Evolutionary conservation across 1,140 invertebrate species (phyloP), one percentile per base, ranked within the genome.

Genomic region (Nasonia longicornis): DNA sequence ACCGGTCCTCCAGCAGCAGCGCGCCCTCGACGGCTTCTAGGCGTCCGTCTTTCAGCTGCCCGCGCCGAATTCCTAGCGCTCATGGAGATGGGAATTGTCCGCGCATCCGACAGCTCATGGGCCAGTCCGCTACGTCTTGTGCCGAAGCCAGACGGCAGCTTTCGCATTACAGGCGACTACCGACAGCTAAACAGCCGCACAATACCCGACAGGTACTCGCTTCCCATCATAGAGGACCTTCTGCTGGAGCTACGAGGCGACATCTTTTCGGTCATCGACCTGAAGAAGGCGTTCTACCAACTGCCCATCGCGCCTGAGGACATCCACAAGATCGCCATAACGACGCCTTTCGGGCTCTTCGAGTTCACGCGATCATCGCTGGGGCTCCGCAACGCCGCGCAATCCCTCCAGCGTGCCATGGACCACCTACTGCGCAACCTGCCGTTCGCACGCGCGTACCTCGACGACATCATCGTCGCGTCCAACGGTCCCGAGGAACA

Each of bases 121-220:
- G 1, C 72, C 22, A 74, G 22, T 45, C 26, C 72, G 0, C 72
- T 74, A 10, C 72, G 22, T 16, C 45, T 74, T 0, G 72, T 74
- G 2, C 22, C 22, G 3, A 74, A 63, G 72, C 42, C 42, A 1
- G 72, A 74, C 48, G 72, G 72, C 0, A 29, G n/a, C 12, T 74
- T 11, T 10, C 6, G 22, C 1, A 31, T 52, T 45, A 74, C 72
- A 2, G 72, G 26, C 26, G 26, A 26, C 26, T 26, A 26, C 26
- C 26, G 26, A 1, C 26, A 26, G 26, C 26, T 26, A 1, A 26
- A 26, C 26, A 26, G 26, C n/a, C 16, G 70, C 35, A 74, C 72
- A 29, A 20, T 72, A n/a, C 70, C 38, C 45, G 79, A 72, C 26
- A 72, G 7, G 16, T 72, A 72, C 45, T 31, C 31, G 26, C 29